Conservation (phyloP, 2,797 vertebrate species). For the Gambusia yucatana region DNA sequence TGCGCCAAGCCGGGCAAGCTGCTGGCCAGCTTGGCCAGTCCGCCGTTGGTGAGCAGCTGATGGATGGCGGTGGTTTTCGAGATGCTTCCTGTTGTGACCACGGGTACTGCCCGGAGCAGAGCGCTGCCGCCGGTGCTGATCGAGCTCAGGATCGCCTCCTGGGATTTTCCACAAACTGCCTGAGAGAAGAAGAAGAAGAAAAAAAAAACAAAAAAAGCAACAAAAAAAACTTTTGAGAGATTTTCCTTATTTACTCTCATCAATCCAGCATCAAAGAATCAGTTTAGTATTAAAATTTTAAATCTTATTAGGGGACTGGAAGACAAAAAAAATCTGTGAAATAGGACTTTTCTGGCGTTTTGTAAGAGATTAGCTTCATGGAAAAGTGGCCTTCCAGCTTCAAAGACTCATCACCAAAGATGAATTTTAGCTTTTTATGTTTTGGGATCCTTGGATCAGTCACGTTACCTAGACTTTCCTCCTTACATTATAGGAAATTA, state of each 20-base stretch:
- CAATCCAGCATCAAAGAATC: neutral
- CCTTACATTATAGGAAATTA: neutral
- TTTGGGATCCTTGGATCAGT: neutral
- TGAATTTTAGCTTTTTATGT: neutral
- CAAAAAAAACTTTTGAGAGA: neutral
- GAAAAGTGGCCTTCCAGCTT: neutral
- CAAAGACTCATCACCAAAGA: neutral
- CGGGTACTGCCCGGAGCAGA: constrained; percentile 89
- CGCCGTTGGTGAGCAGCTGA: constrained; percentile 93
- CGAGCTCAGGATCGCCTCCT: constrained; percentile 82
- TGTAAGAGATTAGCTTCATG: neutral
- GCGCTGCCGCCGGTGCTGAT: constrained; percentile 81
- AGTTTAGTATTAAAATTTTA: neutral
- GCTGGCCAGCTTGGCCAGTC: constrained; percentile 93
- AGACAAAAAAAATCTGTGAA: neutral
- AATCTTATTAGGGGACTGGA: neutral
- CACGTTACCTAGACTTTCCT: neutral
- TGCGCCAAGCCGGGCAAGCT: constrained; percentile 94
- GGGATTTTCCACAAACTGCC: constrained; percentile 82
- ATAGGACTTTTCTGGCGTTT: neutral
- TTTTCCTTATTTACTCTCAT: neutral
- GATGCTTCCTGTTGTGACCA: constrained; percentile 85
- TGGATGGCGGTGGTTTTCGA: constrained; percentile 94
- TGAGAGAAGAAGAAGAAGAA: constrained; percentile 53
- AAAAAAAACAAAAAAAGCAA: neutral